phyloP scores from a whole-genome alignment of 2,888 invertebrate genomes.

The Tachystola acroxantha region DNA sequence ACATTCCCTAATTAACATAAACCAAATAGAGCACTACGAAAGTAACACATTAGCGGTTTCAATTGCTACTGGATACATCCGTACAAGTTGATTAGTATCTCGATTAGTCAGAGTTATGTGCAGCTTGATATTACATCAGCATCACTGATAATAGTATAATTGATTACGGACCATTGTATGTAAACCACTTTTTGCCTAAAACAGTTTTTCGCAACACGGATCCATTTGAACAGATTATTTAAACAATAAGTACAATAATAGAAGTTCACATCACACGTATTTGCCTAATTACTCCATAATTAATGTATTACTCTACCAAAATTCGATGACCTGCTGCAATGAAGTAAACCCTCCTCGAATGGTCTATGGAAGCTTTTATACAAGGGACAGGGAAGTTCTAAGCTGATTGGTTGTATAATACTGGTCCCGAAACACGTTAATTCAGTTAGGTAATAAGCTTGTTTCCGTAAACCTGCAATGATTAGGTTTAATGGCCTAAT shows the following conservation, averaged over 20 bases:
- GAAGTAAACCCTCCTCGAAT: too few species aligned
- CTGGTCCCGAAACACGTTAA: neutral
- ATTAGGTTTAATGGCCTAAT: neutral
- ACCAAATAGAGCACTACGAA: too few species aligned
- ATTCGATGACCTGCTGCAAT: neutral
- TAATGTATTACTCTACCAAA: neutral
- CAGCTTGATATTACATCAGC: too few species aligned
- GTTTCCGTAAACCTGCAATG: neutral
- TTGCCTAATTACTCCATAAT: neutral
- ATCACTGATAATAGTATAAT: neutral
- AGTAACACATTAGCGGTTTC: too few species aligned
- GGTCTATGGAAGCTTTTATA: too few species aligned
- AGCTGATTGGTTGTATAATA: neutral
- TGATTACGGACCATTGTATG: neutral
- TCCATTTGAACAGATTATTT: neutral
- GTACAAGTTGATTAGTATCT: too few species aligned
- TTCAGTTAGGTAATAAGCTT: neutral
- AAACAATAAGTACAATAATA: neutral
- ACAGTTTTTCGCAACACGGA: neutral
- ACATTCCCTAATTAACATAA: too few species aligned
- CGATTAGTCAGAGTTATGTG: too few species aligned
- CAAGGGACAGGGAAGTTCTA: neutral
- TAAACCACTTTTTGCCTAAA: neutral
- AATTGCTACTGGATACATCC: too few species aligned
- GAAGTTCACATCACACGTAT: neutral